phyloP scores from a whole-genome alignment of 2,888 invertebrate genomes.

The Ametastegia equiseti region DNA sequence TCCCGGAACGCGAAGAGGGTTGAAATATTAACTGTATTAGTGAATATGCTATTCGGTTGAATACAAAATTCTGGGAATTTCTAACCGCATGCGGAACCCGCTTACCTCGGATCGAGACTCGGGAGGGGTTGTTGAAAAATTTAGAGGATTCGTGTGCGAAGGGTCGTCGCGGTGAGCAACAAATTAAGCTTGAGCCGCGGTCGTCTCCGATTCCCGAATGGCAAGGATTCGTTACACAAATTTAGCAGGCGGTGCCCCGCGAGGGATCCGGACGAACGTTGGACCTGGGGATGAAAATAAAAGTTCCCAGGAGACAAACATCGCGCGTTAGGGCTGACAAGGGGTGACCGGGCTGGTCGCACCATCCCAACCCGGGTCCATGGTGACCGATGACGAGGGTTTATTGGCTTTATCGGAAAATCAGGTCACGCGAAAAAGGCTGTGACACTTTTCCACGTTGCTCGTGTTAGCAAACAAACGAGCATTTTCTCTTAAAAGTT shows the following conservation, averaged over 20 bases:
- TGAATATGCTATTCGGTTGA: neutral
- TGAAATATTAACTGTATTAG: neutral
- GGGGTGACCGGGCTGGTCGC: constrained; percentile 46
- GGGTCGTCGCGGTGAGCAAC: constrained; percentile 33
- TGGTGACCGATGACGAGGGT: constrained; percentile 68
- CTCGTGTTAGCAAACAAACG: constrained; percentile 42
- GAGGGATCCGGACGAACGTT: neutral
- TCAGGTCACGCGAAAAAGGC: constrained; percentile 48
- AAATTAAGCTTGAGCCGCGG: constrained; percentile 35
- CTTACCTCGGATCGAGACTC: neutral
- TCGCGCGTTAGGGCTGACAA: constrained; percentile 56
- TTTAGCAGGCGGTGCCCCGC: constrained; percentile 59
- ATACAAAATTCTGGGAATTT: neutral
- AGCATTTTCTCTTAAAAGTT: constrained; percentile 33
- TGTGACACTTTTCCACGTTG: constrained; percentile 34
- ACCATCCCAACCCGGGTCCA: constrained; percentile 48
- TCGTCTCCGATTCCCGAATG: constrained; percentile 37
- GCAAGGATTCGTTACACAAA: constrained; percentile 65
- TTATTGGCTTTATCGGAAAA: constrained; percentile 66
- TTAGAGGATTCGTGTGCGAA: constrained; percentile 22
- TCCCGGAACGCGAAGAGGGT: neutral
- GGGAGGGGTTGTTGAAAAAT: constrained; percentile 24
- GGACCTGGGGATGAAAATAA: constrained; percentile 52
- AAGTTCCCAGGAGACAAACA: constrained; percentile 61
- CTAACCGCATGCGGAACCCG: neutral